phyloP scores from a whole-genome alignment of 1,140 invertebrate species.

The Brachionus rotundiformis region DNA sequence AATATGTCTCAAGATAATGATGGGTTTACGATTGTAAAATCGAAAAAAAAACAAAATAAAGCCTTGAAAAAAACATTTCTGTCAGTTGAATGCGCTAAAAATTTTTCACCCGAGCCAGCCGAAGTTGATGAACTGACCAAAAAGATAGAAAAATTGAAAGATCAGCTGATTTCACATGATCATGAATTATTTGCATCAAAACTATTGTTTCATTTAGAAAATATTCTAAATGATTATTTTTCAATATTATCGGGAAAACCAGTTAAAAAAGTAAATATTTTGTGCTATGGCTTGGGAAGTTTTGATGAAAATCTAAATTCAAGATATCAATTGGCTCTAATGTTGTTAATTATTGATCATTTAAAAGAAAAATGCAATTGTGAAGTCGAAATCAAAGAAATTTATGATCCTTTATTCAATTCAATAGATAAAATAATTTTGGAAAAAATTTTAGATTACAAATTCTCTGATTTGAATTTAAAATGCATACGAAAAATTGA shows the following conservation, averaged over 20 bases:
- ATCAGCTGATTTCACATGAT: background rate
- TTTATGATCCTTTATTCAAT: slow-evolving; percentile 44
- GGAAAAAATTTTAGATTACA: background rate
- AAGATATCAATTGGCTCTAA: slow-evolving; percentile 25
- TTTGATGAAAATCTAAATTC: slow-evolving; percentile 24
- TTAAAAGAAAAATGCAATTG: background rate
- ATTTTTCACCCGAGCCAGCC: background rate
- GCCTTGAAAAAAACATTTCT: background rate
- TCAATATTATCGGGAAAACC: background rate
- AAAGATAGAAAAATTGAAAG: slow-evolving; percentile 8
- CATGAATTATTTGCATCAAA: background rate
- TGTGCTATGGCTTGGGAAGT: slow-evolving; percentile 49
- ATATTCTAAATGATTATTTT: background rate
- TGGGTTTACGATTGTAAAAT: slow-evolving; percentile 26
- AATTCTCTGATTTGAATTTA: background rate
- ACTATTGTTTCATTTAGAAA: background rate
- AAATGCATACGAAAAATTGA: background rate
- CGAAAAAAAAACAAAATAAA: slow-evolving; percentile 29
- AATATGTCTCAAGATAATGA: background rate
- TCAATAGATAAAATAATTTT: background rate
- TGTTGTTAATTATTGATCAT: slow-evolving; percentile 21
- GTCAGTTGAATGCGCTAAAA: background rate
- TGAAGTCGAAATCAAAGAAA: background rate
- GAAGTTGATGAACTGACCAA: background rate
- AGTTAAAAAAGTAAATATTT: background rate